Evolutionary conservation across 2,888 invertebrate species (phyloP).

Genomic region (Cheilosia scutellata): DNA sequence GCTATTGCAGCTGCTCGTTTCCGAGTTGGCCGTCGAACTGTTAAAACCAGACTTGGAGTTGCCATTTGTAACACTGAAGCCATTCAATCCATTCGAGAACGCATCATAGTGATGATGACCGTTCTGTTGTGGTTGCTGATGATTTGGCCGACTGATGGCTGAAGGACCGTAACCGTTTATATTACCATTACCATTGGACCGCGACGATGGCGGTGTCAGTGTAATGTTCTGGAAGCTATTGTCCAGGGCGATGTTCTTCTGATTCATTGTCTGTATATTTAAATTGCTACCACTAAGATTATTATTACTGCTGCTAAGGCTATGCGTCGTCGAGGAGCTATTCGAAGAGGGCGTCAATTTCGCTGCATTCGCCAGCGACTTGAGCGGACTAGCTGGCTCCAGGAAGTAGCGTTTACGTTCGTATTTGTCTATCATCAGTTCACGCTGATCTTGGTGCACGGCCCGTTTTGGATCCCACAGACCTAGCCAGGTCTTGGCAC

Average conservation of each 20-base stretch:
- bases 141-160: slow-evolving; percentile 81
- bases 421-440: slow-evolving; percentile 97
- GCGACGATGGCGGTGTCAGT: slow-evolving; percentile 83
- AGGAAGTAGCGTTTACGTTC: slow-evolving; percentile 91
- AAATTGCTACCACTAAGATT: slow-evolving; percentile 67
- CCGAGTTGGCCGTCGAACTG: slow-evolving; percentile 80
- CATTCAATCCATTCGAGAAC: slow-evolving; percentile 80
- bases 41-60: slow-evolving; percentile 73
- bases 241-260: slow-evolving; percentile 77
- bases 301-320: slow-evolving; percentile 62
- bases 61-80: slow-evolving; percentile 71
- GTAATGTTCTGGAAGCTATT: slow-evolving; percentile 82
- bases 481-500: slow-evolving; percentile 96
- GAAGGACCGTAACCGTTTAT: slow-evolving; percentile 80
- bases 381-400: slow-evolving; percentile 84
- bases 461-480: slow-evolving; percentile 92
- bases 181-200: slow-evolving; percentile 81
- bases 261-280: slow-evolving; percentile 66
- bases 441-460: slow-evolving; percentile 95
- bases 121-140: slow-evolving; percentile 77
- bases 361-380: slow-evolving; percentile 82
- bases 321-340: slow-evolving; percentile 59
- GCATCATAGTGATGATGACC: slow-evolving; percentile 77
- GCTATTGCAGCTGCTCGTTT: slow-evolving; percentile 82
- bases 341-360: slow-evolving; percentile 79